Conservation (phyloP, 2,797 vertebrate species). For the Taeniopygia guttata region DNA sequence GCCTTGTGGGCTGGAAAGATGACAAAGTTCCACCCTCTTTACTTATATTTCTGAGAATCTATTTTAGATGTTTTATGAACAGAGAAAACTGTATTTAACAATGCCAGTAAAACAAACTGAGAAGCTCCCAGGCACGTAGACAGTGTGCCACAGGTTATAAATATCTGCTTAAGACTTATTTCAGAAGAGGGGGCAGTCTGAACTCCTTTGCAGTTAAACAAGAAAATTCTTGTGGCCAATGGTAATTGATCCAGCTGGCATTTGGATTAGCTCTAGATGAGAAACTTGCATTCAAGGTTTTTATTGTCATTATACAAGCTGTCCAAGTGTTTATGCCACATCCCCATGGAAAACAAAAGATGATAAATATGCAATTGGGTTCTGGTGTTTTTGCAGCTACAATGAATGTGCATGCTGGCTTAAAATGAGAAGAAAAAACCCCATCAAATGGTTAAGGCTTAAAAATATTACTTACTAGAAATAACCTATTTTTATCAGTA, state of each 20-base stretch:
- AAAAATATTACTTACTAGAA: not conserved
- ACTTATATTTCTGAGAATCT: not conserved
- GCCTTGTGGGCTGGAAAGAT: not conserved
- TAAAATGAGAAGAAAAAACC: not conserved
- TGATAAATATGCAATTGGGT: not conserved
- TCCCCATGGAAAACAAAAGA: not conserved
- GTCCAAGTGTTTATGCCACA: not conserved
- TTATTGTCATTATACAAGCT: not conserved
- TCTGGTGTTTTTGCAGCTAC: not conserved
- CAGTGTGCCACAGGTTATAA: constrained; percentile 8
- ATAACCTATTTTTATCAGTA: not conserved
- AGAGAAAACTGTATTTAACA: constrained; percentile 14
- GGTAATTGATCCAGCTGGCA: not conserved
- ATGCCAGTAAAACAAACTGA: not conserved
- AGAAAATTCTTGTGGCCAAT: constrained; percentile 1
- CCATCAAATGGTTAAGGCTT: not conserved
- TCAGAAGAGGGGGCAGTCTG: not conserved
- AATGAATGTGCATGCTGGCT: not conserved
- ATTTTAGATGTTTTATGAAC: not conserved
- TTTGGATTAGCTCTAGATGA: not conserved
- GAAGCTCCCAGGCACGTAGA: not conserved
- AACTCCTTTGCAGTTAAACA: not conserved
- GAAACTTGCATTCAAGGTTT: not conserved
- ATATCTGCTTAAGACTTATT: not conserved
- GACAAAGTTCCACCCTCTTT: not conserved